These are phyloP conservation scores for Hylaeus anthracinus DNA, from an alignment of 1,140 invertebrate genomes.

Conservation along the genomic window DNA sequence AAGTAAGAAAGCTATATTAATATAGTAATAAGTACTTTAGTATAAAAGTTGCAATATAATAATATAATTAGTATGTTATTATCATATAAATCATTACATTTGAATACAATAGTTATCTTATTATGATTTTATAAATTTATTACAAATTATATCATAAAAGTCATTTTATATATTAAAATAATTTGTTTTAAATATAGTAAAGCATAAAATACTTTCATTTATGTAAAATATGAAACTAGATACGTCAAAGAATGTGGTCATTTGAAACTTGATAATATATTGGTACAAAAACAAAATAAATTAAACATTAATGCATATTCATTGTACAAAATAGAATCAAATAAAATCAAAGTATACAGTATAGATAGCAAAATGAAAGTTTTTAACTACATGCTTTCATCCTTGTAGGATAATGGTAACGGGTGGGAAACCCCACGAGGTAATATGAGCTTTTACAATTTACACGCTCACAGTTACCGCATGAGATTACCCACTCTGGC, in stretches of 20 bases:
- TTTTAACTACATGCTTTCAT: slow-evolving; percentile 29
- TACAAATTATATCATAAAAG: slow-evolving; percentile 3
- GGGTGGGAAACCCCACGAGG: slow-evolving; percentile 87
- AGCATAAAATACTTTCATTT: not conserved
- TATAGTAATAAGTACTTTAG: slow-evolving; percentile 33
- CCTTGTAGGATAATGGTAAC: slow-evolving; percentile 77
- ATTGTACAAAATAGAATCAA: not conserved
- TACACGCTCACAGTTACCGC: slow-evolving; percentile 93
- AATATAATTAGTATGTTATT: slow-evolving; percentile 20
- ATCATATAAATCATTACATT: not conserved
- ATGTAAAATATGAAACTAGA: not conserved
- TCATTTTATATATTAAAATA: slow-evolving; percentile 11
- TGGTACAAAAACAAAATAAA: slow-evolving; percentile 8
- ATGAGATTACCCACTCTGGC: slow-evolving; percentile 90
- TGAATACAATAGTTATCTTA: not conserved
- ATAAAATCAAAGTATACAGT: slow-evolving; percentile 11
- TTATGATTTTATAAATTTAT: slow-evolving; percentile 4
- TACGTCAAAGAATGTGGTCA: not conserved
- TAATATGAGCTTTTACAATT: slow-evolving; percentile 84
- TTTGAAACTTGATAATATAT: not conserved
- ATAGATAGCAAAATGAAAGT: slow-evolving; percentile 3
- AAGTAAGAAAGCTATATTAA: slow-evolving; percentile 61
- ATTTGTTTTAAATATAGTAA: not conserved
- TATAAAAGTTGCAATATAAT: slow-evolving; percentile 42
- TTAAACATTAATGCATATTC: not conserved